phyloP scores from a whole-genome alignment of 2,113 vertebrate species.

The Sula dactylatra region DNA sequence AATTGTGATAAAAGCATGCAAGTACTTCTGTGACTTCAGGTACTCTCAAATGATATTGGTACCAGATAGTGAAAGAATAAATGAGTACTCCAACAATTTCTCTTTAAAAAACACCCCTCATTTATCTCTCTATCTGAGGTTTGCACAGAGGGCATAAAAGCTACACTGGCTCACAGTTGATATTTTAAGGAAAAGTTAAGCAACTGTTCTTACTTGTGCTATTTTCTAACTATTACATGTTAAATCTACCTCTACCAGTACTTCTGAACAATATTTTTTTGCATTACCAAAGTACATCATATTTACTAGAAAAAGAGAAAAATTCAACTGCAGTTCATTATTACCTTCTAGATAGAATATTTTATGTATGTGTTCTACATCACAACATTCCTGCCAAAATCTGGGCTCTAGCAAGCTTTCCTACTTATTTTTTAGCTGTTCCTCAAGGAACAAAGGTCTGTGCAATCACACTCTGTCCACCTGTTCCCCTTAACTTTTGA shows the following conservation, averaged over 20 bases:
- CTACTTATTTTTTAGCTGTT: neutral
- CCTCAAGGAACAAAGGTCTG: constrained; percentile 7
- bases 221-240: neutral
- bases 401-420: neutral
- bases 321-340: neutral
- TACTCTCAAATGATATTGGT: neutral
- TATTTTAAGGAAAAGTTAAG: neutral
- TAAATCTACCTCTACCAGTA: neutral
- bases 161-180: neutral
- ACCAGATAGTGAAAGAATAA: neutral
- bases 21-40: neutral
- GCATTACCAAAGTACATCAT: neutral
- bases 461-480: neutral
- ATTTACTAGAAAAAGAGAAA: neutral
- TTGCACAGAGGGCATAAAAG: neutral
- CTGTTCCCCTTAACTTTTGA: neutral
- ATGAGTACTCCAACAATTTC: neutral
- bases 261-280: neutral
- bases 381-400: neutral
- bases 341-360: neutral
- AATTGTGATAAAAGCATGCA: neutral
- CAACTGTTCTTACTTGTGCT: neutral
- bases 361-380: neutral
- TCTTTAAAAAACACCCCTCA: neutral
- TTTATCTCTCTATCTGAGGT: neutral